These are phyloP conservation scores for Varanus salvator DNA, from an alignment of 2,113 vertebrate species.

Conservation along the genomic window DNA sequence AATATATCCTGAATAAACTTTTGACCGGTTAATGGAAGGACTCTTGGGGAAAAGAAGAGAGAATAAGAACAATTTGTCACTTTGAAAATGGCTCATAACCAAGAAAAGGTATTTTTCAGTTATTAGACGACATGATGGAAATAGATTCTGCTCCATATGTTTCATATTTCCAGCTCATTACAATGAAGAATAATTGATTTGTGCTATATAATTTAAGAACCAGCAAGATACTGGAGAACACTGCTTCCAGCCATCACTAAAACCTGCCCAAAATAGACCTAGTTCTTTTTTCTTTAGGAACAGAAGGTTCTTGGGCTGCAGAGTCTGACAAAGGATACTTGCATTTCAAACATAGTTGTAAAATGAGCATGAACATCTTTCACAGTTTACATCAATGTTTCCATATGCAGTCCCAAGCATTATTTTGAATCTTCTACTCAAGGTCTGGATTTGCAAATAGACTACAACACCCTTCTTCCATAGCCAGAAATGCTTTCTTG, in stretches of 20 bases:
- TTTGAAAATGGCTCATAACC: conserved; percentile 1
- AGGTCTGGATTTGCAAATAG: neutral
- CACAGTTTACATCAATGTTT: conserved; percentile 14
- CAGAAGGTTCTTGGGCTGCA: neutral
- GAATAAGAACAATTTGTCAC: neutral
- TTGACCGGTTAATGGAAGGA: neutral
- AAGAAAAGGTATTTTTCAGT: neutral
- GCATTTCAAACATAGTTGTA: conserved; percentile 24
- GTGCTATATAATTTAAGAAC: conserved; percentile 16
- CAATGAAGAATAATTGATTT: conserved; percentile 22
- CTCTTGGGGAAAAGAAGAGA: neutral
- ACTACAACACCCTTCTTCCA: neutral
- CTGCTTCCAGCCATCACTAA: neutral
- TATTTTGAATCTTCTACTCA: neutral
- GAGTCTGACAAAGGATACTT: conserved; percentile 15
- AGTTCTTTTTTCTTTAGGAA: conserved; percentile 10
- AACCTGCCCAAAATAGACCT: neutral
- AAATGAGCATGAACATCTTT: neutral
- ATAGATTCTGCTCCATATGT: neutral
- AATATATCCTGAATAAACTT: conserved; percentile 37
- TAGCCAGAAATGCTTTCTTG: neutral
- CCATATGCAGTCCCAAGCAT: conserved; percentile 17
- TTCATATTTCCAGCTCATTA: conserved; percentile 23
- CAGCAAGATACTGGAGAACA: conserved; percentile 15
- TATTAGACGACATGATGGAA: conserved; percentile 6